Percentiles rank a stretch among this genome's conserved stretches.
Conservation (phyloP, 2,797 vertebrate genomes). For the Lepus townsendii region DNA sequence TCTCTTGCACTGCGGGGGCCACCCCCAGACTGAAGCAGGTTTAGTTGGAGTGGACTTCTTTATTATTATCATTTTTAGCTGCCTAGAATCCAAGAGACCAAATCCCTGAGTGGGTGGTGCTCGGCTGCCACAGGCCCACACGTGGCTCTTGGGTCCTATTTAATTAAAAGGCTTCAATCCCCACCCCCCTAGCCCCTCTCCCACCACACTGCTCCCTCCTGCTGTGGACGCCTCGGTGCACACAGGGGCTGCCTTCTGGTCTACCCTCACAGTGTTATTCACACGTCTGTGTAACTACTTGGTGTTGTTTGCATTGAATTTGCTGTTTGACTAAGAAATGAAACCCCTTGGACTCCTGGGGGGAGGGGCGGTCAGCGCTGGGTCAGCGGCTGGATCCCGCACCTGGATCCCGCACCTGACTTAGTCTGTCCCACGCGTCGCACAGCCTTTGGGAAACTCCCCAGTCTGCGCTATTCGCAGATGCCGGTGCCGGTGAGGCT, state of each 20-base stretch:
- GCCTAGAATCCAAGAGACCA: neutral
- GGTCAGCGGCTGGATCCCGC: neutral
- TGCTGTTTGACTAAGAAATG: neutral
- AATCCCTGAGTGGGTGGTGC: neutral
- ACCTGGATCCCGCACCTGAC: too few relatives aligned
- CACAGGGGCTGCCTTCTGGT: neutral
- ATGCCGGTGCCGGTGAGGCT: neutral
- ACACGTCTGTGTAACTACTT: neutral
- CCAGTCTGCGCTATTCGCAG: neutral
- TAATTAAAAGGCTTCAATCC: neutral
- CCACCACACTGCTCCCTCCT: neutral
- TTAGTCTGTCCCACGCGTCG: neutral
- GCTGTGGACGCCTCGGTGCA: neutral
- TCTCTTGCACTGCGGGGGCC: neutral
- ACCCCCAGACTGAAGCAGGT: neutral
- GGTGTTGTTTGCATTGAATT: neutral
- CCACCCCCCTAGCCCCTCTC: too few relatives aligned
- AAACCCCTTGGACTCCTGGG: neutral
- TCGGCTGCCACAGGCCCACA: neutral
- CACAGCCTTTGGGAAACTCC: neutral
- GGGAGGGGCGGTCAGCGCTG: neutral
- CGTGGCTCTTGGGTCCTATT: neutral
- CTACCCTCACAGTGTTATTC: neutral
- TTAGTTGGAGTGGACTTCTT: neutral
- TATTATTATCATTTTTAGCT: too few relatives aligned